Percentiles rank a stretch among this genome's conserved stretches.
Evolutionary conservation across 23 tunicate genomes (phyloP).

Genomic region (Pegea sp.): DNA sequence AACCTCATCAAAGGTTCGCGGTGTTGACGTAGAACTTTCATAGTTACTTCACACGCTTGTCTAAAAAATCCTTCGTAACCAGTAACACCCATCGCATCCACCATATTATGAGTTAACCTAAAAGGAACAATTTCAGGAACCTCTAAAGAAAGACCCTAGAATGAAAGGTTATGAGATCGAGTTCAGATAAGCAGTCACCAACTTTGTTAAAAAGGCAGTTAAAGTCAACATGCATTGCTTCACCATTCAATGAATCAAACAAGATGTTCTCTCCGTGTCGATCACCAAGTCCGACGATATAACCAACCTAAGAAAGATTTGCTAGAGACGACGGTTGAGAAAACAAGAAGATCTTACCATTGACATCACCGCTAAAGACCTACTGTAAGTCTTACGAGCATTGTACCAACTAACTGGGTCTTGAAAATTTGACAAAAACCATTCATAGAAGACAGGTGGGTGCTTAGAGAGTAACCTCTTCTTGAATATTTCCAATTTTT

Average conservation of each 20-base stretch:
- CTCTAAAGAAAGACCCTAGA: constrained; percentile 57
- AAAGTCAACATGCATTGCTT: constrained; percentile 91
- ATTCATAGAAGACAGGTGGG: constrained; percentile 72
- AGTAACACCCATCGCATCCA: constrained; percentile 88
- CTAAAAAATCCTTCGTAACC: constrained; percentile 83
- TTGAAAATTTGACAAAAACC: constrained; percentile 69
- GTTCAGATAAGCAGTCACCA: not conserved
- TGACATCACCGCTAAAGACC: constrained; percentile 94
- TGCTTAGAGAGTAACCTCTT: constrained; percentile 57
- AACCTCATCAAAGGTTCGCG: constrained; percentile 90
- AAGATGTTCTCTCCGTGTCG: constrained; percentile 88
- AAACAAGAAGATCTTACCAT: constrained; percentile 20
- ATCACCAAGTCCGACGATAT: constrained; percentile 75
- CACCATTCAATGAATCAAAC: constrained; percentile 78
- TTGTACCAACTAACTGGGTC: constrained; percentile 82
- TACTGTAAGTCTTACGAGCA: constrained; percentile 52
- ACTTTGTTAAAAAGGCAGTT: constrained; percentile 78
- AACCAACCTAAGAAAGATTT: constrained; percentile 81
- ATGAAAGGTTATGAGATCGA: too few relatives aligned
- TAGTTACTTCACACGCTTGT: constrained; percentile 77
- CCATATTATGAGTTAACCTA: constrained; percentile 81
- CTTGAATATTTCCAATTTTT: constrained; percentile 54
- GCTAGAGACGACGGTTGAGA: too few relatives aligned
- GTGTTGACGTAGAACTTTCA: constrained; percentile 68
- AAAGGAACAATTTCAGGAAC: constrained; percentile 93